These are phyloP conservation scores for Colaptes auratus DNA, from an alignment of 2,113 vertebrate genomes.

Conservation along the genomic window DNA sequence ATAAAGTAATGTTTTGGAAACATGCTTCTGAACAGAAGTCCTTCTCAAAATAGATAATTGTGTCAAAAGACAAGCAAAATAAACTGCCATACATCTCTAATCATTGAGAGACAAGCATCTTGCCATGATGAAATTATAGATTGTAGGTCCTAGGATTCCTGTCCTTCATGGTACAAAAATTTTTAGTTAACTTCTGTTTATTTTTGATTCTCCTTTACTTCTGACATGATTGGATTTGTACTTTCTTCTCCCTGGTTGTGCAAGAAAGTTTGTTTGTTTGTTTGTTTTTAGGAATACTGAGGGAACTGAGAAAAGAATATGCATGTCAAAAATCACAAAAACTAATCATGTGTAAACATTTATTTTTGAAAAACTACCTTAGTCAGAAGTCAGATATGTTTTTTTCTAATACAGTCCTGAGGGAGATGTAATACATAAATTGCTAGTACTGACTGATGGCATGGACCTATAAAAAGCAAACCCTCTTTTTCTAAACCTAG, in stretches of 20 bases:
- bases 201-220: not conserved
- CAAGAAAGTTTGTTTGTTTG: not conserved
- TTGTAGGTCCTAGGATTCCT: not conserved
- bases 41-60: not conserved
- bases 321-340: not conserved
- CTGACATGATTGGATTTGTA: not conserved
- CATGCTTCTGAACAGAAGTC: not conserved
- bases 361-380: not conserved
- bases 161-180: not conserved
- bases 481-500: not conserved
- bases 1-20: not conserved
- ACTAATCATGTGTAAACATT: not conserved
- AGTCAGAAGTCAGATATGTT: not conserved
- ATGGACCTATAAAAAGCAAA: not conserved
- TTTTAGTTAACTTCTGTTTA: not conserved
- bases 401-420: not conserved
- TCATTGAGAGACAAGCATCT: rapidly evolving
- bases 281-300: not conserved
- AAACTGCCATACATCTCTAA: not conserved
- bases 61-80: not conserved
- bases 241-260: not conserved
- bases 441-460: not conserved
- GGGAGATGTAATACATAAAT: not conserved
- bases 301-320: not conserved
- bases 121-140: not conserved